Base-by-base conservation (phyloP, 2,888 invertebrate species). In the Dolichomitus sp. region DNA sequence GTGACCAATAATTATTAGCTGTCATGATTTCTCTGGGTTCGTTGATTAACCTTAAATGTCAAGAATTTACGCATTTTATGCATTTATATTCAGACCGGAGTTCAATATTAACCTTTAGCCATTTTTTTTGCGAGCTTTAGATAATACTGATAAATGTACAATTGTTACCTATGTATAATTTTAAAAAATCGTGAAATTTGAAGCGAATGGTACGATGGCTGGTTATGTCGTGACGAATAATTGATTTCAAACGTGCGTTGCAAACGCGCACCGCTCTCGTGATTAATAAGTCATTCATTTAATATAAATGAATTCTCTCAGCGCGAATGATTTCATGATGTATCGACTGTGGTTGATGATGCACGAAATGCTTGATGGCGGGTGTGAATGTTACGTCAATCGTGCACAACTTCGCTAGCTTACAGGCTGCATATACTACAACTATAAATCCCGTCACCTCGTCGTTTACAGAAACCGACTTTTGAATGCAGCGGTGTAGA, bases 261-360 rank as follows among this genome's bases (percentile, higher is more conserved):
- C 75, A 84, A 73, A 70, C 77, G 68, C 80, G 66, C 81, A 78
- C 81, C 69, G 72, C 84, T 75, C 61, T 68, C 75, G 84, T 90
- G 90, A 90, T 89, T 89, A 90, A 90, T 90, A 89, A 90, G 88
- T 90, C 87, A 90, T 90, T 90, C 88, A 90, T 90, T 61, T 90
- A 90, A 89, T 90, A 90, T 89, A 90, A 90, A 90, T 90, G 90
- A 90, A 89, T 90, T 85, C 87, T 85, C 85, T 84, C 81, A 84
- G 86, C 86, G 87, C 87, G 88, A 90, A 90, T 90, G 90, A 90
- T 89, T 88, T 87, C 86, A 86, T 90, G 90, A 90, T 90, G 88
- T 89, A 90, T 90, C 86, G 90, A 86, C 85, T 87, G 87, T 88
- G 86, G 87, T 89, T 90, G 88, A 86, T 83, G 88, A 87, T 88